phyloP scores from a whole-genome alignment of 2,888 invertebrate genomes.

The Catocala fraxini region DNA sequence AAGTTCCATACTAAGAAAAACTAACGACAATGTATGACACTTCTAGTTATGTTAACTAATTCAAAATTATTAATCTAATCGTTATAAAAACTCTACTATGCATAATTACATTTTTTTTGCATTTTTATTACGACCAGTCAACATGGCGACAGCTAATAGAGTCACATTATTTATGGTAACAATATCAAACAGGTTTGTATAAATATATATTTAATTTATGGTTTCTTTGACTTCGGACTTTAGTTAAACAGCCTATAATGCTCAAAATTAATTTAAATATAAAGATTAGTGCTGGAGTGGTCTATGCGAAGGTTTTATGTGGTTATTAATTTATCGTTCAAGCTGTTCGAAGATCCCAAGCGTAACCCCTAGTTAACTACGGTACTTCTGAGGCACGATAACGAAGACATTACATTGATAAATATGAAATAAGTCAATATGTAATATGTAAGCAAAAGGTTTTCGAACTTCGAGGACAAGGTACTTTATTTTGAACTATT shows the following conservation, averaged over 20 bases:
- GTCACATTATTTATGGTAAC: constrained; percentile 34
- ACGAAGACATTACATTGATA: too few species aligned
- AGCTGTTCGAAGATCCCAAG: too few species aligned
- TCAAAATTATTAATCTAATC: background rate
- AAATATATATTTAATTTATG: constrained; percentile 42
- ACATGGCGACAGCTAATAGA: constrained; percentile 25
- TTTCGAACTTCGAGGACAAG: too few species aligned
- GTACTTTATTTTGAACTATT: too few species aligned
- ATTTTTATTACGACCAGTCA: constrained; percentile 25
- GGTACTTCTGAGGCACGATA: too few species aligned
- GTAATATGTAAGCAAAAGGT: too few species aligned
- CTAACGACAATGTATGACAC: too few species aligned
- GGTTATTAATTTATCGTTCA: too few species aligned
- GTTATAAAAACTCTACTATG: constrained; percentile 8
- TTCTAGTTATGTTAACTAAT: background rate
- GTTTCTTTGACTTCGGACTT: constrained; percentile 34
- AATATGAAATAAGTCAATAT: too few species aligned
- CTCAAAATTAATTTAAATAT: background rate
- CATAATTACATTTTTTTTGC: constrained; percentile 32
- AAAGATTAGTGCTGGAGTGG: background rate
- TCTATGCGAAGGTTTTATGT: background rate
- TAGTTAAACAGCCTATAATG: background rate
- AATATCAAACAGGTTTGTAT: constrained; percentile 27
- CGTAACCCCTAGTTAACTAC: too few species aligned
- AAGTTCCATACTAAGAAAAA: too few species aligned